These are phyloP conservation scores for Crenichthys baileyi DNA, from an alignment of 2,797 vertebrate genomes.

Conservation along the genomic window DNA sequence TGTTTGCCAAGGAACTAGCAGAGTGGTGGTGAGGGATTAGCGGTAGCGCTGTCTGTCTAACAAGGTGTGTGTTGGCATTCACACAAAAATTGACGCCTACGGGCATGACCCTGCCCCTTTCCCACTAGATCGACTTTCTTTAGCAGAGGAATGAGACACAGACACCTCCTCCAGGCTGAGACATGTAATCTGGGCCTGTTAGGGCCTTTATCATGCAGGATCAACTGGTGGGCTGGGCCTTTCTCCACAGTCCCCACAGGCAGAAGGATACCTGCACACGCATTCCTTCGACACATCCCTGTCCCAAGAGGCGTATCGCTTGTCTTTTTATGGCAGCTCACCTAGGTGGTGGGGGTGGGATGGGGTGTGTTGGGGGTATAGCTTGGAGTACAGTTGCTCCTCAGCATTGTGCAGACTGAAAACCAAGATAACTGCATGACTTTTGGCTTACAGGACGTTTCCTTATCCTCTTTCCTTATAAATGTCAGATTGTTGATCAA, in stretches of 20 bases:
- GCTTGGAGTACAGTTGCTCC: constrained; percentile 55
- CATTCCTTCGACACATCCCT: constrained; percentile 77
- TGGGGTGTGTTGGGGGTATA: constrained; percentile 5
- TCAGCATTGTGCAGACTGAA: constrained; percentile 62
- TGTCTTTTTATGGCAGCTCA: constrained; percentile 71
- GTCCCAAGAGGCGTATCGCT: constrained; percentile 74
- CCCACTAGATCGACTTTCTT: constrained; percentile 82
- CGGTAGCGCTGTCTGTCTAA: constrained; percentile 47
- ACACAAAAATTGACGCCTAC: constrained; percentile 68
- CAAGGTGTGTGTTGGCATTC: constrained; percentile 60
- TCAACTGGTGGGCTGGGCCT: constrained; percentile 73
- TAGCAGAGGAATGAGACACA: constrained; percentile 70
- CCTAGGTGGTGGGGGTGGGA: constrained; percentile 31
- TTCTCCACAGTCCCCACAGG: constrained; percentile 74
- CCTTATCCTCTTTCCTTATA: constrained; percentile 32
- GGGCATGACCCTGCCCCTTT: constrained; percentile 74
- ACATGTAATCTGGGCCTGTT: constrained; percentile 79
- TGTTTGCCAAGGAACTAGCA: constrained; percentile 49
- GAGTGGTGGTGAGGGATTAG: constrained; percentile 15
- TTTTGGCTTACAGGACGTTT: constrained; percentile 43
- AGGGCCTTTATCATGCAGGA: constrained; percentile 78
- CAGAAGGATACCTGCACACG: constrained; percentile 67
- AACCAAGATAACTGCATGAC: constrained; percentile 42
- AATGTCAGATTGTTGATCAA: constrained; percentile 50
- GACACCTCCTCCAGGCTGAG: constrained; percentile 77